These are phyloP conservation scores for Strigops habroptila DNA, from an alignment of 2,113 vertebrate genomes.

Conservation along the genomic window DNA sequence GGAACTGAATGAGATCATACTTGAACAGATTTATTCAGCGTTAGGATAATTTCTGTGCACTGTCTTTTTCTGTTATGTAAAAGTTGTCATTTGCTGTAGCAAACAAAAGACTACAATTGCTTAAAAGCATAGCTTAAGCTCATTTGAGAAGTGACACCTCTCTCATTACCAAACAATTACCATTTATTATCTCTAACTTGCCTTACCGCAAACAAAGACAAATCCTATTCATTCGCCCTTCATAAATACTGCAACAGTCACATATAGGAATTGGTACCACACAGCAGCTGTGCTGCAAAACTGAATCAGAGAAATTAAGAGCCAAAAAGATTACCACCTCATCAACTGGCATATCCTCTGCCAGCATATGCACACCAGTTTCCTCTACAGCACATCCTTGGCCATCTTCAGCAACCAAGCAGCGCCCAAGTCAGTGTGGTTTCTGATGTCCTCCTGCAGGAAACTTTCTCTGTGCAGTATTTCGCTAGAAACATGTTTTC, in stretches of 20 bases:
- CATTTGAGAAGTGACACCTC: background rate
- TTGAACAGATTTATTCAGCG: background rate
- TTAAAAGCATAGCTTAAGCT: background rate
- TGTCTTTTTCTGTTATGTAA: background rate
- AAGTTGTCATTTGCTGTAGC: background rate
- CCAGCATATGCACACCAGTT: background rate
- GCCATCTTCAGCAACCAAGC: background rate
- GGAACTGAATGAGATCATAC: background rate
- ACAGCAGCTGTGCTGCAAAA: slow-evolving; percentile 69
- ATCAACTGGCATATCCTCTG: slow-evolving; percentile 34
- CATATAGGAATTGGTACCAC: slow-evolving; percentile 38
- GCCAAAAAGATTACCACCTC: slow-evolving; percentile 8
- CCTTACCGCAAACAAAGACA: background rate
- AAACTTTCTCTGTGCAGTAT: background rate
- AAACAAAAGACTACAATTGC: background rate
- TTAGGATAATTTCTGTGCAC: background rate
- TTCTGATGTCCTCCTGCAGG: background rate
- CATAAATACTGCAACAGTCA: slow-evolving; percentile 24
- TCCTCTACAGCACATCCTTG: background rate
- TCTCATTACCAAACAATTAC: background rate
- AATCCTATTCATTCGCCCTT: background rate
- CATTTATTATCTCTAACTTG: background rate
- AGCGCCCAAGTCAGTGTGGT: background rate
- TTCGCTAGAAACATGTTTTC: background rate
- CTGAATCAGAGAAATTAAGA: slow-evolving; percentile 41